phyloP scores from a whole-genome alignment of 2,797 vertebrate genomes.

The Basileuterus tristriatus region DNA sequence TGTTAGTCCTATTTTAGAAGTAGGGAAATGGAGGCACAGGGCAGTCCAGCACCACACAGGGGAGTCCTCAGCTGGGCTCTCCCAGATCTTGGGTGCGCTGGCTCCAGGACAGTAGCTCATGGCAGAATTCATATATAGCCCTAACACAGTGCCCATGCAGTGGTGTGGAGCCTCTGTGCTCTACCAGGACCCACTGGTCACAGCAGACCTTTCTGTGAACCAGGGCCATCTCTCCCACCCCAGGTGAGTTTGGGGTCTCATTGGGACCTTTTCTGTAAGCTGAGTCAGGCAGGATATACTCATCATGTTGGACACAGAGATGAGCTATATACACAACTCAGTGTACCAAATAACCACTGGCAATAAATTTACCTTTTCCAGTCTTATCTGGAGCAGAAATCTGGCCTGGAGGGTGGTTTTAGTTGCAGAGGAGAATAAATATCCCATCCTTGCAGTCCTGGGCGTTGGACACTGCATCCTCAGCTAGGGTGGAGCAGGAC shows the following conservation, averaged over 20 bases:
- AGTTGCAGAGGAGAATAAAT: neutral
- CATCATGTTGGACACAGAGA: neutral
- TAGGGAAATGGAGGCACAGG: neutral
- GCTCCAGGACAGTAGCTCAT: neutral
- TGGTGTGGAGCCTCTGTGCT: neutral
- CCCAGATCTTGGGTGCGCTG: fast-evolving
- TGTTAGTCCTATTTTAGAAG: neutral
- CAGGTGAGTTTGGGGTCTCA: neutral
- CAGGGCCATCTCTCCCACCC: neutral
- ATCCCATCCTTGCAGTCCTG: neutral
- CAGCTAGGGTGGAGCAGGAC: neutral
- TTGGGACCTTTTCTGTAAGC: neutral
- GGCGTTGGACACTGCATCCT: neutral
- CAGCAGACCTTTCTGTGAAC: neutral
- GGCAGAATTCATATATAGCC: neutral
- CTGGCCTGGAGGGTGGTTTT: neutral
- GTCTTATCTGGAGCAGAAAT: neutral
- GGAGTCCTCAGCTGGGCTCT: neutral
- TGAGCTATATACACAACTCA: neutral
- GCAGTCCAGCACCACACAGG: neutral
- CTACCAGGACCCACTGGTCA: neutral
- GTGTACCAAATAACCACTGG: constrained; percentile 17
- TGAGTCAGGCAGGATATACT: neutral
- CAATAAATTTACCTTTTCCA: constrained; percentile 47
- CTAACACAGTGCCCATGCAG: fast-evolving